These are phyloP conservation scores for Poliocrania exsul DNA, from an alignment of 2,797 vertebrate genomes.

Conservation along the genomic window DNA sequence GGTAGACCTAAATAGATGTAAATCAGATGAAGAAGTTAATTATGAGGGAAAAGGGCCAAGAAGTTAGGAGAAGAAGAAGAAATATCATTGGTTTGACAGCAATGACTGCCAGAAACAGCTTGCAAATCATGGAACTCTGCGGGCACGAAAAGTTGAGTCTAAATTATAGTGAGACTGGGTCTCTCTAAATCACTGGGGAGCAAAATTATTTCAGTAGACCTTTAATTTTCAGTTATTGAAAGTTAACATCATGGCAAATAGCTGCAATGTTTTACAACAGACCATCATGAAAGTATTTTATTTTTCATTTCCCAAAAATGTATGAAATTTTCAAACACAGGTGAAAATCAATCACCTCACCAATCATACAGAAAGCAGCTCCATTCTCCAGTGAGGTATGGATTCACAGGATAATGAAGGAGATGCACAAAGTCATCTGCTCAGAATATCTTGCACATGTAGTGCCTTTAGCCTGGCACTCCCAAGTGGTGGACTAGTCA, in stretches of 20 bases:
- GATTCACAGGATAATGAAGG: conserved; percentile 13
- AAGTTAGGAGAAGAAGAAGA: conserved; percentile 60
- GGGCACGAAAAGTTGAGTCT: conserved; percentile 68
- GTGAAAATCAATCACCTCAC: conserved; percentile 37
- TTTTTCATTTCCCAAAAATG: conserved; percentile 64
- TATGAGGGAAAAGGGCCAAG: conserved; percentile 71
- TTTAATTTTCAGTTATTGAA: conserved; percentile 75
- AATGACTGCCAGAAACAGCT: conserved; percentile 72
- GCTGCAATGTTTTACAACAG: conserved; percentile 62
- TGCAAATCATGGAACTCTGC: conserved; percentile 74
- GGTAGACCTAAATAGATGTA: conserved; percentile 71
- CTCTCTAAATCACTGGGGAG: conserved; percentile 75
- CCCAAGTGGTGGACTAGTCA: background rate
- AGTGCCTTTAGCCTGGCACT: background rate
- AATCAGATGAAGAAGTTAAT: conserved; percentile 74
- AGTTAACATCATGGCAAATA: conserved; percentile 67
- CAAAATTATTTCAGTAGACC: conserved; percentile 68
- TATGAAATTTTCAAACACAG: conserved; percentile 34
- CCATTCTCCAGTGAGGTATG: background rate
- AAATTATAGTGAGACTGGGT: conserved; percentile 73
- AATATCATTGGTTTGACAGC: conserved; percentile 67
- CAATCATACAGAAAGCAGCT: conserved; percentile 2
- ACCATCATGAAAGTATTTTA: conserved; percentile 49
- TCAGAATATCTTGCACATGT: background rate
- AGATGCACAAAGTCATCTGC: background rate